Evolutionary conservation across 2,797 vertebrate species (phyloP), one percentile per base, ranked within the genome.

Genomic region (Lagorchestes hirsutus): DNA sequence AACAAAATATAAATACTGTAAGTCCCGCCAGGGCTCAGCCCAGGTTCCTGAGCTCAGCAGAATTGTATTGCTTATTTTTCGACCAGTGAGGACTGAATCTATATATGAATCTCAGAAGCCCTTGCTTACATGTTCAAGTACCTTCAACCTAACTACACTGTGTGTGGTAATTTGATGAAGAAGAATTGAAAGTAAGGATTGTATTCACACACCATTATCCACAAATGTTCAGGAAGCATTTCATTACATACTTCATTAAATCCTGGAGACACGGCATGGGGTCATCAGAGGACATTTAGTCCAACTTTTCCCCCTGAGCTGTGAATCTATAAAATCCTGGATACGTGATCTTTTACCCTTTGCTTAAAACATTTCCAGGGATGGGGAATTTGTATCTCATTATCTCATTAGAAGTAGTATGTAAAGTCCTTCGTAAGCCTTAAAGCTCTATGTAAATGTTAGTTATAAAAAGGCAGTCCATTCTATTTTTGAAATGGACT

Each of bases 21-120:
- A 46, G 1, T 96, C 93, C 54, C 34, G 87, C n/a, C 92, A 4
- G 29, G 13, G 56, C 16, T 93, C 22, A 93, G 91, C 91, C 34
- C 93, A 27, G 59, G 91, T 59, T 94, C 93, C 56, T 59, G 62
- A 67, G 11, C 58, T 87, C 28, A 22, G n/a, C 91, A 59, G 27
- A 29, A 52, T n/a, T 40, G 1, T 90, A 91, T 13, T 67, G 27
- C 46, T 90, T 50, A 82, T 90, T 34, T 96, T 94, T 58, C 24
- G 13, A 87, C 28, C 8, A 93, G 40, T 46, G 50, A 46, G 91
- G n/a, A n/a, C n/a, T 94, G 18, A 91, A 95, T 52, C 92, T n/a
- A 40, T 92, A 91, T 93, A 93, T 57, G 95, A 96, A 94, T 93
- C 62, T 55, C 74, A 93, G 50, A 96, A 95, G 24, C 4, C 55